Conservation (phyloP, 2,797 vertebrate species). For the Microchirus variegatus region DNA sequence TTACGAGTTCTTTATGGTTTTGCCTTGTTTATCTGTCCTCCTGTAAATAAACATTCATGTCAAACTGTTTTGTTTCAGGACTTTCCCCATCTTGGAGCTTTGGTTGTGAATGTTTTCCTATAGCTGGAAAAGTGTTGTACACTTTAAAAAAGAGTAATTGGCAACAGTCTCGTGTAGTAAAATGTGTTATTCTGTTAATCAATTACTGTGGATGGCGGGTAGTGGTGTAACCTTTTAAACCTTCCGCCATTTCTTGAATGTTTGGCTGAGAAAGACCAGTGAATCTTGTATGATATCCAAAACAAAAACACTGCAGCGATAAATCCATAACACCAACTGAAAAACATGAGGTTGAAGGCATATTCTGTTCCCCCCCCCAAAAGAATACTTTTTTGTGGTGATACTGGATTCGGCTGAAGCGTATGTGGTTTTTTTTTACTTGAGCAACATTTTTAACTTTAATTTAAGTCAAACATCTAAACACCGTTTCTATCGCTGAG, state of each 20-base stretch:
- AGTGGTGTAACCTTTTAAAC: not conserved
- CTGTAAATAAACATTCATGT: constrained; percentile 69
- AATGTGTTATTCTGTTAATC: not conserved
- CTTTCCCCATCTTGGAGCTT: constrained; percentile 27
- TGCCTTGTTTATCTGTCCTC: constrained; percentile 69
- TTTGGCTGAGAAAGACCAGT: constrained; percentile 1
- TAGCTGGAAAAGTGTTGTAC: constrained; percentile 12
- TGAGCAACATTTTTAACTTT: not conserved
- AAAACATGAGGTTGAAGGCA: not conserved
- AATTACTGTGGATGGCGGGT: not conserved
- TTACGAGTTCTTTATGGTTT: constrained; percentile 70
- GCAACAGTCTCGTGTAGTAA: constrained; percentile 1
- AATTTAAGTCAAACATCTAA: not conserved
- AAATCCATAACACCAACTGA: not conserved
- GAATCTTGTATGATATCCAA: not conserved
- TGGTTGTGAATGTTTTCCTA: constrained; percentile 24
- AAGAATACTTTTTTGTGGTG: not conserved
- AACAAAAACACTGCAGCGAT: not conserved
- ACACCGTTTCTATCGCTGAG: not conserved
- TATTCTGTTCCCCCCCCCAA: not conserved
- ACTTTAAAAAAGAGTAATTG: constrained; percentile 10
- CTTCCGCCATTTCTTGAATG: not conserved
- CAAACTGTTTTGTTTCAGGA: constrained; percentile 62
- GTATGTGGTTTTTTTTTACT: constrained; percentile 2
- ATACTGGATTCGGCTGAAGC: not conserved